Evolutionary conservation across 2,888 invertebrate genomes (phyloP).

Genomic region (Crossocerus cetratus): DNA sequence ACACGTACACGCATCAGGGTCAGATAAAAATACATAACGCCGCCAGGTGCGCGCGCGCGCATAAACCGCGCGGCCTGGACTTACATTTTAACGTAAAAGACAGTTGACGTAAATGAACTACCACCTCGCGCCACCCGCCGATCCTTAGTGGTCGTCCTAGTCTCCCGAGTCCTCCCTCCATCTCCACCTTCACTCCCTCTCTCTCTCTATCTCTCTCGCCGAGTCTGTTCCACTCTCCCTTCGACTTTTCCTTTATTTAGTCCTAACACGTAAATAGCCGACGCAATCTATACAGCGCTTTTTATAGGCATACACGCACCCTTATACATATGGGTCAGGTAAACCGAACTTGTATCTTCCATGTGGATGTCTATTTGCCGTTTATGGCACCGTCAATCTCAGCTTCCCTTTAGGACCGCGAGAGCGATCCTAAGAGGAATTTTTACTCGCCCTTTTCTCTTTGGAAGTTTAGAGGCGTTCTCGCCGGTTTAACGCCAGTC

Average conservation of each 20-base stretch:
- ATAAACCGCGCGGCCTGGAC: conserved; percentile 33
- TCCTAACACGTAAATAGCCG: background rate
- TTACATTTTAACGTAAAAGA: conserved; percentile 37
- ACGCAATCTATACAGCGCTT: conserved; percentile 9
- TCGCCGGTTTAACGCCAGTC: no score
- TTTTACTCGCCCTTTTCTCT: no score
- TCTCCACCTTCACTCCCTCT: no score
- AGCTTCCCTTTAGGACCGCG: background rate
- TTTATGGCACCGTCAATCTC: conserved; percentile 16
- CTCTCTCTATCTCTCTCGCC: background rate
- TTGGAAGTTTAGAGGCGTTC: no score
- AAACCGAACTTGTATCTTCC: conserved; percentile 9
- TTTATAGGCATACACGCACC: background rate
- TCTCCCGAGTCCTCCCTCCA: background rate
- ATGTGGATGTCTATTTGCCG: conserved; percentile 19
- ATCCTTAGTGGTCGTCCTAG: background rate
- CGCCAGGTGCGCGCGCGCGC: background rate
- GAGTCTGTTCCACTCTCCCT: background rate
- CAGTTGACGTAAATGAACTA: conserved; percentile 36
- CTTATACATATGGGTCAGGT: background rate
- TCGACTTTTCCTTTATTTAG: background rate
- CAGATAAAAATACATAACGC: conserved; percentile 32
- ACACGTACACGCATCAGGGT: conserved; percentile 8
- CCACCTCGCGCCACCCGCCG: conserved; percentile 3
- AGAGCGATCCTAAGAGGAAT: no score